A percentile compares a stretch with the other conserved stretches of the same genome.
These are phyloP conservation scores for Enteromius treurensis DNA, from an alignment of 2,797 vertebrate genomes.

Conservation along the genomic window DNA sequence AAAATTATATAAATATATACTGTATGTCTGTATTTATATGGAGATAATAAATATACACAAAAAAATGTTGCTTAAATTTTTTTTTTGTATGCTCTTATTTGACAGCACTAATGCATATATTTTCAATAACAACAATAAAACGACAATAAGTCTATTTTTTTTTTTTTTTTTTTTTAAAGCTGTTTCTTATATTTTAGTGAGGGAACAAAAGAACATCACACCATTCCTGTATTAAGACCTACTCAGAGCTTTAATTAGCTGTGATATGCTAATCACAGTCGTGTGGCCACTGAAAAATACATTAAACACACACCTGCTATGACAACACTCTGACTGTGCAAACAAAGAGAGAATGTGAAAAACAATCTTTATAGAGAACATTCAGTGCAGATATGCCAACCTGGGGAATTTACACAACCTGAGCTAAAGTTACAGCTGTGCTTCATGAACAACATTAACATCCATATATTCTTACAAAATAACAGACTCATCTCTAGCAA, in stretches of 20 bases:
- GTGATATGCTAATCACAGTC: slow-evolving; percentile 34
- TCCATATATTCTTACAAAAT: not conserved
- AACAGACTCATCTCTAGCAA: not conserved
- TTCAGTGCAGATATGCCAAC: slow-evolving; percentile 4
- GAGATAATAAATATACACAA: no score
- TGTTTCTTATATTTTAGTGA: not conserved
- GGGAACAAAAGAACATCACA: slow-evolving; percentile 12
- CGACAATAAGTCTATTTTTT: no score
- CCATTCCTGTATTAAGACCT: slow-evolving; percentile 7
- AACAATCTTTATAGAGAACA: slow-evolving; percentile 50
- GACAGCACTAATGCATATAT: no score
- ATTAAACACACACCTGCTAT: slow-evolving; percentile 59
- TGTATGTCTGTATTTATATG: no score
- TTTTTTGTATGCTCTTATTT: no score
- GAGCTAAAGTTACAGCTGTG: not conserved
- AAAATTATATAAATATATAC: no score
- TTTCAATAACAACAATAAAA: no score
- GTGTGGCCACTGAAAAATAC: slow-evolving; percentile 57
- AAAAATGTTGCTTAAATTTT: no score
- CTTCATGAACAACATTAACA: not conserved
- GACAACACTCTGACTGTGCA: slow-evolving; percentile 49
- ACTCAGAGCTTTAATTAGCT: slow-evolving; percentile 28
- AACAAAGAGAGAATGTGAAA: slow-evolving; percentile 45
- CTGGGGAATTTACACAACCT: slow-evolving; percentile 54
- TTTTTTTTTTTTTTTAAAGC: not conserved